phyloP scores from a whole-genome alignment of 1,140 invertebrate genomes.

The Aethina tumida region DNA sequence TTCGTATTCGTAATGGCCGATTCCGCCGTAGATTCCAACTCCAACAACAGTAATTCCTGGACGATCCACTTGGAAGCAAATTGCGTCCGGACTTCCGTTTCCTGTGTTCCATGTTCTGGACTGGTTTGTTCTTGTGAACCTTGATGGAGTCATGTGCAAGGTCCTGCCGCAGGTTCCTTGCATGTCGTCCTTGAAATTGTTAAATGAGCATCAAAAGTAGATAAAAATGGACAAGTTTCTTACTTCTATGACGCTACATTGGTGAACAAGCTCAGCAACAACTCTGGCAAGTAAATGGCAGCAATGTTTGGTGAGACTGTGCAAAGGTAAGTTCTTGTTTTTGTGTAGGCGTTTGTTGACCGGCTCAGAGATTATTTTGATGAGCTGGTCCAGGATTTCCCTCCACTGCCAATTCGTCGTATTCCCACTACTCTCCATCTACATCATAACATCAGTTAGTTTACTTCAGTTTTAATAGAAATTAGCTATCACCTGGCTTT shows the following conservation, averaged over 20 bases:
- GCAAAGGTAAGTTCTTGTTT: conserved; percentile 46
- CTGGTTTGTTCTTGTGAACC: conserved; percentile 83
- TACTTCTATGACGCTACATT: conserved; percentile 54
- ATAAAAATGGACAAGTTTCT: conserved; percentile 5
- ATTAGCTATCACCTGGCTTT: conserved; percentile 46
- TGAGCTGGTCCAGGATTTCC: conserved; percentile 71
- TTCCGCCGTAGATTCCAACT: conserved; percentile 79
- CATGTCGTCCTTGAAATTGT: conserved; percentile 48
- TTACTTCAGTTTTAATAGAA: neutral
- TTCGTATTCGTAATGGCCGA: conserved; percentile 81
- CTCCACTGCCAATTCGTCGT: conserved; percentile 61
- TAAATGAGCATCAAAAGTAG: conserved; percentile 10
- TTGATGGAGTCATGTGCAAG: conserved; percentile 74
- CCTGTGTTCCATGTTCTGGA: conserved; percentile 93
- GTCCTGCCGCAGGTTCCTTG: conserved; percentile 53
- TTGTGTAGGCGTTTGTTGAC: conserved; percentile 49
- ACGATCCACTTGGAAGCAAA: conserved; percentile 84
- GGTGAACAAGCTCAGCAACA: conserved; percentile 79
- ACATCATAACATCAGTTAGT: conserved; percentile 13
- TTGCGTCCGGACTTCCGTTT: conserved; percentile 92
- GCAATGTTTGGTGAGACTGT: conserved; percentile 66
- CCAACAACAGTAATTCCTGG: conserved; percentile 83
- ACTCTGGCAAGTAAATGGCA: conserved; percentile 78
- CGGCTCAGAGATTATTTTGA: conserved; percentile 73
- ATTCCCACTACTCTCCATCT: conserved; percentile 42